Conservation (phyloP, 2,888 invertebrate species). For the Dynastes tityus region DNA sequence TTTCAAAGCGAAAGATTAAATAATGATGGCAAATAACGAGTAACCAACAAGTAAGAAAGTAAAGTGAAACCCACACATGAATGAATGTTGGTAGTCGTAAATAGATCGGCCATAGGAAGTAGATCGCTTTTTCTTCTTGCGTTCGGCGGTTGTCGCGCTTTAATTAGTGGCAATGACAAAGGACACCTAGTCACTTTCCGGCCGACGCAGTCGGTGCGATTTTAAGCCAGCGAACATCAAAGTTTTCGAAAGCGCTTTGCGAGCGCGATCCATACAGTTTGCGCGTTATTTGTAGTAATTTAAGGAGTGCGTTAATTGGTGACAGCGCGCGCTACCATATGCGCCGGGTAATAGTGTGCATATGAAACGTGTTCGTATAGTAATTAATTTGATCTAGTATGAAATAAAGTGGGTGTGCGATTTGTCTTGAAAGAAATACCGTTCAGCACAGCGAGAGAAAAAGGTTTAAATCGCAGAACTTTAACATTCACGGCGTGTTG, state of each 20-base stretch:
- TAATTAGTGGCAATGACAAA: conserved; percentile 51
- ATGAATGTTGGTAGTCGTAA: conserved; percentile 35
- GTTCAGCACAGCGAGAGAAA: not conserved
- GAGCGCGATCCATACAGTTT: conserved; percentile 22
- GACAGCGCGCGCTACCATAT: conserved; percentile 34
- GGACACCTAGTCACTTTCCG: conserved; percentile 48
- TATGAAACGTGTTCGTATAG: conserved; percentile 11
- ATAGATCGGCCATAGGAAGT: conserved; percentile 44
- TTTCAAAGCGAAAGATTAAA: no score
- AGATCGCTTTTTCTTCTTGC: conserved; percentile 45
- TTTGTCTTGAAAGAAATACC: conserved; percentile 8
- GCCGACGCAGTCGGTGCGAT: conserved; percentile 38
- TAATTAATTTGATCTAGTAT: conserved; percentile 30
- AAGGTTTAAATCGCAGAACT: no score
- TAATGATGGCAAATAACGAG: conserved; percentile 6
- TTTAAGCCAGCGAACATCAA: conserved; percentile 42
- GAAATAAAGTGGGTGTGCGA: conserved; percentile 22
- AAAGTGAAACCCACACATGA: conserved; percentile 19
- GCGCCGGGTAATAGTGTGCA: conserved; percentile 14
- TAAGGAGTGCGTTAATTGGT: conserved; percentile 46
- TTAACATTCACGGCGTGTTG: no score
- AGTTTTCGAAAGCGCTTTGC: conserved; percentile 40
- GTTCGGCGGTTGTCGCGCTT: conserved; percentile 39
- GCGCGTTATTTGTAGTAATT: conserved; percentile 45
- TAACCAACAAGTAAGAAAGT: not conserved